These are phyloP conservation scores for Monochamus saltuarius DNA, from an alignment of 1,140 invertebrate species.

Conservation along the genomic window DNA sequence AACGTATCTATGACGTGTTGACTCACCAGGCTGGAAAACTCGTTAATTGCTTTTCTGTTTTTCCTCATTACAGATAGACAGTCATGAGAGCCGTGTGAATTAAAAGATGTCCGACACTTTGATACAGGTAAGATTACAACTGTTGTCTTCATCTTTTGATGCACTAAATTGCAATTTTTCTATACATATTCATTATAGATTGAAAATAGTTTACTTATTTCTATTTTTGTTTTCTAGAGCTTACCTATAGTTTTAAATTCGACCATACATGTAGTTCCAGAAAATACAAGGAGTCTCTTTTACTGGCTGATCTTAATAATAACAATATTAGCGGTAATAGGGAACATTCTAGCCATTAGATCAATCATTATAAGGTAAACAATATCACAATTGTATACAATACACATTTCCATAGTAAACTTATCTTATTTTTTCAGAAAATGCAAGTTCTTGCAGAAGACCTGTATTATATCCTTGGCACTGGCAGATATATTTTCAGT, in stretches of 20 bases:
- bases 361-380: constrained; percentile 28
- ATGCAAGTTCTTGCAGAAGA: constrained; percentile 46
- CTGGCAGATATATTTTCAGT: constrained; percentile 52
- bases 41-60: too few relatives aligned
- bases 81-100: too few relatives aligned
- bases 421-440: constrained; percentile 40
- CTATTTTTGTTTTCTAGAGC: too few relatives aligned
- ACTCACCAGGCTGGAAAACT: too few relatives aligned
- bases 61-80: too few relatives aligned
- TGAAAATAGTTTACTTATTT: too few relatives aligned
- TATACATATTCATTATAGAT: too few relatives aligned
- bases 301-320: constrained; percentile 35
- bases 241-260: background rate
- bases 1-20: too few relatives aligned
- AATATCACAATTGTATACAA: background rate
- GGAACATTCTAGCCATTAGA: constrained; percentile 38
- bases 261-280: constrained; percentile 1
- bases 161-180: too few relatives aligned
- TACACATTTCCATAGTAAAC: background rate
- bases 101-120: too few relatives aligned
- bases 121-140: too few relatives aligned
- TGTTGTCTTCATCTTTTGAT: too few relatives aligned
- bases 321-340: constrained; percentile 32
- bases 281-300: constrained; percentile 4
- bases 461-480: constrained; percentile 53